Conservation (phyloP, 23 tunicate genomes). For the Botrylloides violaceus region DNA sequence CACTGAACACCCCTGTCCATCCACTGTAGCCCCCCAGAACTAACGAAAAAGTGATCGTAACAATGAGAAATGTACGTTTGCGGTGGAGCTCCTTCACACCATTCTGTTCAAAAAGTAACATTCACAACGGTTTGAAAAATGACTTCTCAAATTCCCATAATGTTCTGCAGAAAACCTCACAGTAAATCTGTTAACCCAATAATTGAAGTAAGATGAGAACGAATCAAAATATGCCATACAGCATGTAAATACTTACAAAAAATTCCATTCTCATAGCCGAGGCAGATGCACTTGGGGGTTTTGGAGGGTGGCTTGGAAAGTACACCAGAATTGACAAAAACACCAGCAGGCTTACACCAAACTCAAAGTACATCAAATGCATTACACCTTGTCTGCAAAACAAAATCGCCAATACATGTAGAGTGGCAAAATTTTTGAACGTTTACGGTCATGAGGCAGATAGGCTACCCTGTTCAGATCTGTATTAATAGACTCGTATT, state of each 20-base stretch:
- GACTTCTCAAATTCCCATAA: too few species aligned
- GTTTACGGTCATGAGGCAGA: too few species aligned
- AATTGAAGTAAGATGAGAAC: not conserved
- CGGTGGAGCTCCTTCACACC: slow-evolving; percentile 42
- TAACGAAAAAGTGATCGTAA: slow-evolving; percentile 28
- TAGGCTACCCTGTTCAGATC: too few species aligned
- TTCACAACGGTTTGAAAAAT: too few species aligned
- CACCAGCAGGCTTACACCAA: slow-evolving; percentile 32
- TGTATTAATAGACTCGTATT: too few species aligned
- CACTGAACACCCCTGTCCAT: slow-evolving; percentile 83
- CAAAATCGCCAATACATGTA: too few species aligned
- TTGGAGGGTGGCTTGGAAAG: slow-evolving; percentile 78
- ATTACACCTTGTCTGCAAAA: slow-evolving; percentile 21
- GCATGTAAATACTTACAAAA: slow-evolving; percentile 3
- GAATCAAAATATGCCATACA: too few species aligned
- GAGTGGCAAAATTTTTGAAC: too few species aligned
- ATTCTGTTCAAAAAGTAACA: slow-evolving; percentile 20
- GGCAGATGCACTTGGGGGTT: slow-evolving; percentile 75
- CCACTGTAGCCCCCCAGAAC: slow-evolving; percentile 57
- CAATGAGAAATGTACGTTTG: slow-evolving; percentile 34
- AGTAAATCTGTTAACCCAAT: too few species aligned
- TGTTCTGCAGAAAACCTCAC: too few species aligned
- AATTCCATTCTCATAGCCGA: slow-evolving; percentile 43
- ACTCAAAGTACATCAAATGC: slow-evolving; percentile 62
- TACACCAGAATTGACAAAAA: slow-evolving; percentile 40